Conservation (phyloP, 2,113 vertebrate species). For the sheep (Ovis aries) region DNA sequence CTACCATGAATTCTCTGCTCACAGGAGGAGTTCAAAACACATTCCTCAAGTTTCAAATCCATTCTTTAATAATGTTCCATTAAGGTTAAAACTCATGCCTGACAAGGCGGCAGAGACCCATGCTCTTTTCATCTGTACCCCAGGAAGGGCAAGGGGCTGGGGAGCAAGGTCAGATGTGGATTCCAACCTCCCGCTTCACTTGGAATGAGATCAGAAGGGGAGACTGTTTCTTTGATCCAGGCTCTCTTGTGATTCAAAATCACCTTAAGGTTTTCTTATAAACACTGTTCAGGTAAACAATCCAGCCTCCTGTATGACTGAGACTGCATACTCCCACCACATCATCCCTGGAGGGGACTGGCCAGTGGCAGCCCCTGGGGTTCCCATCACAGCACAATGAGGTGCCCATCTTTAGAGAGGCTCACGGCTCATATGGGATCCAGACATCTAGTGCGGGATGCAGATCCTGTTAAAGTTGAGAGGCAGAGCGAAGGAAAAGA, state of each 20-base stretch:
- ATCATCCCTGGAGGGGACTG: fast-evolving
- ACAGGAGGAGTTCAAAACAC: constrained; percentile 57
- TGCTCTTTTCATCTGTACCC: constrained; percentile 68
- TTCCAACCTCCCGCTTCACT: constrained; percentile 60
- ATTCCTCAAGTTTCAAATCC: constrained; percentile 55
- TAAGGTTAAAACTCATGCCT: constrained; percentile 61
- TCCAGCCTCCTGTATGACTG: not conserved
- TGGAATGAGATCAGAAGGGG: constrained; percentile 71
- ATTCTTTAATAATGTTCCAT: constrained; percentile 62
- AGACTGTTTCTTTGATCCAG: constrained; percentile 62
- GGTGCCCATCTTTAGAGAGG: not conserved
- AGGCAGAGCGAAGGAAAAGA: constrained; percentile 10
- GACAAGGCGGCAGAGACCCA: constrained; percentile 52
- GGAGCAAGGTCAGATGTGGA: constrained; percentile 65
- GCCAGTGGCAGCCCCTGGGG: not conserved
- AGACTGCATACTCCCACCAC: not conserved
- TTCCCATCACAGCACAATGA: not conserved
- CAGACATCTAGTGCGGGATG: constrained; percentile 6
- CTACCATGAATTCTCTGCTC: constrained; percentile 7
- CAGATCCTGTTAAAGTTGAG: not conserved
- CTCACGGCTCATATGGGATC: constrained; percentile 25
- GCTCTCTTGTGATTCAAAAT: constrained; percentile 55
- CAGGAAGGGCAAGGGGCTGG: constrained; percentile 25
- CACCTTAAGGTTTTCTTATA: constrained; percentile 56
- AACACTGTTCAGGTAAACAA: constrained; percentile 43